phyloP scores from a whole-genome alignment of 2,888 invertebrate species.

The Acleris laterana region DNA sequence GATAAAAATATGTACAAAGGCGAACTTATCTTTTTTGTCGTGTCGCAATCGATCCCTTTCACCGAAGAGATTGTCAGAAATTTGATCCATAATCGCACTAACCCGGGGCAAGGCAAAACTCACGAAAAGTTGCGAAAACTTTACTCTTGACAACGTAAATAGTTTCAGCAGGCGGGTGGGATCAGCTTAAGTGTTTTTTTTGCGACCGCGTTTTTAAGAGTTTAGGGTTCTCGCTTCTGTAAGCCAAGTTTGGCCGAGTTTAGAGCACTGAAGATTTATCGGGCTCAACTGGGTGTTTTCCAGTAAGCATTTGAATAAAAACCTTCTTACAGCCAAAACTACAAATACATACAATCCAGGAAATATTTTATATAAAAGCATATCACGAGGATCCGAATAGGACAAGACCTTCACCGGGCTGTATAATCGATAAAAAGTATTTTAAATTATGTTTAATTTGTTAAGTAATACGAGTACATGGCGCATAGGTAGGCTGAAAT shows the following conservation, averaged over 20 bases:
- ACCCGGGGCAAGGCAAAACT: conserved; percentile 24
- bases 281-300: conserved; percentile 28
- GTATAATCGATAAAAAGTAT: too few species aligned
- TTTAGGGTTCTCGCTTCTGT: conserved; percentile 34
- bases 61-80: conserved; percentile 14
- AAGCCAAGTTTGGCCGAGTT: conserved; percentile 35
- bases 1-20: too few species aligned
- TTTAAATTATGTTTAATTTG: too few species aligned
- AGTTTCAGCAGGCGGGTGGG: conserved; percentile 31
- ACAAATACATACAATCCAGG: too few species aligned
- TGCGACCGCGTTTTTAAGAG: conserved; percentile 36
- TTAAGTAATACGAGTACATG: too few species aligned
- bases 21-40: too few species aligned
- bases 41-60: not conserved
- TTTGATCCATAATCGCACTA: conserved; percentile 22
- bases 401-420: too few species aligned
- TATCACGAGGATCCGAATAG: too few species aligned
- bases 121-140: conserved; percentile 30
- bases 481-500: too few species aligned
- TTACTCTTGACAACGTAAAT: conserved; percentile 35
- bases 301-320: conserved; percentile 27
- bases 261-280: conserved; percentile 34
- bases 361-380: too few species aligned
- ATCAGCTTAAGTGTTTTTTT: conserved; percentile 37
- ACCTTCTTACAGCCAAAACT: not conserved